Conservation (phyloP, 2,888 invertebrate species). For the Tiphia femorata region DNA sequence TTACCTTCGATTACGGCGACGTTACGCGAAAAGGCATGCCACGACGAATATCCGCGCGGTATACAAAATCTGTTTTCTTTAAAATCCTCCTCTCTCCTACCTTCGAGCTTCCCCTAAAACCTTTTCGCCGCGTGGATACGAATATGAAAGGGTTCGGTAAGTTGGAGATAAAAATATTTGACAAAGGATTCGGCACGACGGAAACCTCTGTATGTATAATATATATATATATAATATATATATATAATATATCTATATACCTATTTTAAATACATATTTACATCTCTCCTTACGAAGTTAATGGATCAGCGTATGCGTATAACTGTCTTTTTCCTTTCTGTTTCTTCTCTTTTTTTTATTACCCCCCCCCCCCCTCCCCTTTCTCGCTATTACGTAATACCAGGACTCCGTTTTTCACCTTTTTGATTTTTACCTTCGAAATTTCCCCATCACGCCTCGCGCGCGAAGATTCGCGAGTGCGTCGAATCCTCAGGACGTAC, state of each 20-base stretch:
- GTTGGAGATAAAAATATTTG: constrained; percentile 23
- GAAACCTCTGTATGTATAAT: constrained; percentile 27
- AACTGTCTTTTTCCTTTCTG: background rate
- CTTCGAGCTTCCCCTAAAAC: constrained; percentile 1
- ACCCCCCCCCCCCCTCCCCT: background rate
- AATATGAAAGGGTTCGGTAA: constrained; percentile 17
- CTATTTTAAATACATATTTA: constrained; percentile 42
- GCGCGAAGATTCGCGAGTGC: background rate
- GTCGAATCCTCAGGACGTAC: background rate
- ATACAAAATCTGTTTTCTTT: constrained; percentile 10
- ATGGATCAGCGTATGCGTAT: constrained; percentile 30
- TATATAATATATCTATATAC: constrained; percentile 8
- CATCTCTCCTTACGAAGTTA: constrained; percentile 33
- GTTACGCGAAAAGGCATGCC: background rate
- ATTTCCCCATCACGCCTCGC: background rate
- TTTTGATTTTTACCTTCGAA: background rate
- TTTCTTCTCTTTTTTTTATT: background rate
- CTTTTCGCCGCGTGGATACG: background rate
- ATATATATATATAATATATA: constrained; percentile 14
- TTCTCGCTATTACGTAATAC: background rate
- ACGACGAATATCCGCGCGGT: too few species aligned
- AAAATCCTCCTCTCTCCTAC: constrained; percentile 6
- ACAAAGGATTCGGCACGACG: constrained; percentile 26
- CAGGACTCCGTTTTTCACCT: background rate
- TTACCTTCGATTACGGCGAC: too few species aligned